phyloP scores from a whole-genome alignment of 2,113 vertebrate species.

The Sorex araneus region DNA sequence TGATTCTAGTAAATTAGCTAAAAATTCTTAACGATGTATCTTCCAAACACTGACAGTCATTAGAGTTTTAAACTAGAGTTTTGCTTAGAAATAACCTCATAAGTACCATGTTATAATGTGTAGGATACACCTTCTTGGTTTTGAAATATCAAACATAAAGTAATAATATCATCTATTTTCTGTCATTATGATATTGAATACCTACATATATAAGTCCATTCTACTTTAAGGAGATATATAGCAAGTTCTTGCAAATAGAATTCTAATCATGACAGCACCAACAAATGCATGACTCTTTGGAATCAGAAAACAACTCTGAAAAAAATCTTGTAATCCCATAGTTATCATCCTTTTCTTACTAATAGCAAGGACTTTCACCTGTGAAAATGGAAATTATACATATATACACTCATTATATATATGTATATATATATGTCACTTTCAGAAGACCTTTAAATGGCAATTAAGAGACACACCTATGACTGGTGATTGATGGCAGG shows the following conservation, averaged over 20 bases:
- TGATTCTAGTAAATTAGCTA: constrained; percentile 21
- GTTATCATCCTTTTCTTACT: not conserved
- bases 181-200: not conserved
- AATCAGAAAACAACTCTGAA: constrained; percentile 18
- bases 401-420: not conserved
- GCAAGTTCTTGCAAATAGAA: not conserved
- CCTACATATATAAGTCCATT: not conserved
- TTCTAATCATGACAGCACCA: not conserved
- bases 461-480: constrained; percentile 68
- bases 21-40: not conserved
- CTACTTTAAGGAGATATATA: not conserved
- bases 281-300: constrained; percentile 18
- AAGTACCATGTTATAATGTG: not conserved
- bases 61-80: constrained; percentile 31
- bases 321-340: not conserved
- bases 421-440: constrained; percentile 32
- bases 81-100: constrained; percentile 23
- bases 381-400: not conserved
- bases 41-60: constrained; percentile 35
- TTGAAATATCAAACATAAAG: not conserved
- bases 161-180: not conserved
- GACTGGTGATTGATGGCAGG: constrained; percentile 66
- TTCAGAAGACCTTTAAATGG: constrained; percentile 74
- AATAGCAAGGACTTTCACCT: constrained; percentile 19
- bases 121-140: constrained; percentile 27